A percentile compares a stretch with the other conserved stretches of the same genome.
These are phyloP conservation scores for Drosophila birchii DNA, from an alignment of 2,888 invertebrate species.

Conservation along the genomic window DNA sequence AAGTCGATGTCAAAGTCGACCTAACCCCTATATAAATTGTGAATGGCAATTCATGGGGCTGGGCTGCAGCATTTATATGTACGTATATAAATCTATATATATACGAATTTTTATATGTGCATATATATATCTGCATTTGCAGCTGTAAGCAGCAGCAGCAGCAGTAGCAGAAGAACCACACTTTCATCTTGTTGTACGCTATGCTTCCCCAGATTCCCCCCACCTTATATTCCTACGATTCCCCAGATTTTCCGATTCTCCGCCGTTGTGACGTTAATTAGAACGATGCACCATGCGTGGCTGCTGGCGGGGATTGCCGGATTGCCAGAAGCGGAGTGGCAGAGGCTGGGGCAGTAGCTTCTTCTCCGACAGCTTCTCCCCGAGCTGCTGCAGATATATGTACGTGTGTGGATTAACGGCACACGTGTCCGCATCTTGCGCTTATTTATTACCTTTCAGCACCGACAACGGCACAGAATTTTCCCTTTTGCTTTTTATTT, in stretches of 20 bases:
- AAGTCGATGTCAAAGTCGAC: conserved; percentile 44
- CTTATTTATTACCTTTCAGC: conserved; percentile 78
- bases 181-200: conserved; percentile 71
- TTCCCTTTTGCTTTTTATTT: conserved; percentile 53
- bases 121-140: conserved; percentile 41
- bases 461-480: conserved; percentile 47
- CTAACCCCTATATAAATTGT: conserved; percentile 47
- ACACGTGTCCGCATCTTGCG: conserved; percentile 77
- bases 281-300: conserved; percentile 75
- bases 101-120: conserved; percentile 11
- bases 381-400: conserved; percentile 16
- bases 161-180: conserved; percentile 8
- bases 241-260: conserved; percentile 16
- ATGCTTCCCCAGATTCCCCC: conserved; percentile 10
- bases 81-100: conserved; percentile 23
- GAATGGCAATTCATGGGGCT: conserved; percentile 41
- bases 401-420: conserved; percentile 64
- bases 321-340: conserved; percentile 27
- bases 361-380: conserved; percentile 14
- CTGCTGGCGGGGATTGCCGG: conserved; percentile 29
- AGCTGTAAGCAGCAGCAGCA: conserved; percentile 41
- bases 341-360: conserved; percentile 1
- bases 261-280: conserved; percentile 73
- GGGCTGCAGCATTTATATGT: conserved; percentile 3
- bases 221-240: conserved; percentile 26